Evolutionary conservation across 64 coral and sea anemone genomes (phyloP).

Genomic region (Platygyra sinensis): DNA sequence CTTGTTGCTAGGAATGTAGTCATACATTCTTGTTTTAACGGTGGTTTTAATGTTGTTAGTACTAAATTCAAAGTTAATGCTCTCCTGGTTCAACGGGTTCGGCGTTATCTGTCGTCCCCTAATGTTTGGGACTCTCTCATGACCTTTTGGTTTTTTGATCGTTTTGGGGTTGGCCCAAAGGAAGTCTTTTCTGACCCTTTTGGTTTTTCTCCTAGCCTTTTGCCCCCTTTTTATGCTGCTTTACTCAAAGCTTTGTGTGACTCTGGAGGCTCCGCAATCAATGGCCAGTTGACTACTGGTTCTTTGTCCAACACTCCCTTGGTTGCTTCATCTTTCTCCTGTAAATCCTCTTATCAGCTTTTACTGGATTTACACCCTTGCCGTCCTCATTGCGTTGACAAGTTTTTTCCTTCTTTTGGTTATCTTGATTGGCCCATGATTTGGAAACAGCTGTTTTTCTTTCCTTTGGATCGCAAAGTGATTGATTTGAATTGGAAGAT

Average conservation of each 20-base stretch:
- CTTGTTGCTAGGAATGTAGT: neutral
- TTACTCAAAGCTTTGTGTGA: neutral
- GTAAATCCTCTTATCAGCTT: too few species aligned
- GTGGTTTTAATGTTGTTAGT: neutral
- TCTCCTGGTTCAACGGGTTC: neutral
- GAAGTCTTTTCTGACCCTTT: neutral
- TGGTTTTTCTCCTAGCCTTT: accelerated
- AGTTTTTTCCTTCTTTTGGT: too few species aligned
- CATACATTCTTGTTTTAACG: neutral
- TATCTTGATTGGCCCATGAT: too few species aligned
- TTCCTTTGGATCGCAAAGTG: too few species aligned
- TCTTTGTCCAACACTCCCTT: too few species aligned
- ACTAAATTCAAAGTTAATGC: neutral
- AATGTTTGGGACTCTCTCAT: neutral
- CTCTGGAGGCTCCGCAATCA: too few species aligned
- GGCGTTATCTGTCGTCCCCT: neutral
- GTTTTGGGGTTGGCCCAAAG: neutral
- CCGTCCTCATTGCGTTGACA: too few species aligned
- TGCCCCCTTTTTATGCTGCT: neutral
- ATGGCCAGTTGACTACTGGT: too few species aligned
- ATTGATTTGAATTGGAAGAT: too few species aligned
- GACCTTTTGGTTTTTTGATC: neutral
- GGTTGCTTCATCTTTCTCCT: too few species aligned
- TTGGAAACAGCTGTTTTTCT: too few species aligned
- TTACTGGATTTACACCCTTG: too few species aligned